phyloP scores from a whole-genome alignment of 35 echinoderm and acorn worm species.

The Hemicentrotus pulcherrimus region DNA sequence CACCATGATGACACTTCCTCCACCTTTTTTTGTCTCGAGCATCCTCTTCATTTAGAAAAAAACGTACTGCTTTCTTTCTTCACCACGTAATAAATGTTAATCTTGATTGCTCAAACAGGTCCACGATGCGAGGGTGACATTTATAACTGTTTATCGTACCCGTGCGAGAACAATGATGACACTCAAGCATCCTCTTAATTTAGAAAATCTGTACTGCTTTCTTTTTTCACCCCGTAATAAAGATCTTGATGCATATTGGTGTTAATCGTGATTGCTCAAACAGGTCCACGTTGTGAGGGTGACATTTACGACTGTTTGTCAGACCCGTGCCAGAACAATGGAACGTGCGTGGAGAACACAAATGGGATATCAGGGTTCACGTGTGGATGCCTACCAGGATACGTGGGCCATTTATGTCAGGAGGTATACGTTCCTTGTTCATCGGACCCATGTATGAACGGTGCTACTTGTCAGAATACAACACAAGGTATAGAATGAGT shows the following conservation, averaged over 20 bases:
- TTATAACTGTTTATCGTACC: conserved; percentile 92
- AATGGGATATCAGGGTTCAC: conserved; percentile 79
- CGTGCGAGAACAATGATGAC: conserved; percentile 84
- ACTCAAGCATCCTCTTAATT: too few species aligned
- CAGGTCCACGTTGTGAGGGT: conserved; percentile 94
- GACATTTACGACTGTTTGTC: conserved; percentile 98
- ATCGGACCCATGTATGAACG: conserved; percentile 86
- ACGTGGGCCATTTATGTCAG: conserved; percentile 75
- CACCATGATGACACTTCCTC: too few species aligned
- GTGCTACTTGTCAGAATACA: conserved; percentile 74
- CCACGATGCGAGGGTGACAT: conserved; percentile 94
- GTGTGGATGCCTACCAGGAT: conserved; percentile 77
- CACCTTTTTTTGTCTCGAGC: too few species aligned
- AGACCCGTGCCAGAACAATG: conserved; percentile 83
- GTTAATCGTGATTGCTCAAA: too few species aligned
- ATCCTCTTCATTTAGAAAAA: background rate
- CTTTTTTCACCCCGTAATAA: too few species aligned
- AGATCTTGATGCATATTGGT: too few species aligned
- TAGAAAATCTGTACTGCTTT: too few species aligned
- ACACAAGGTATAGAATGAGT: conserved; percentile 66
- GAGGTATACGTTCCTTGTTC: conserved; percentile 74
- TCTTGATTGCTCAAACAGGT: conserved; percentile 51
- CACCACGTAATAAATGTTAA: background rate
- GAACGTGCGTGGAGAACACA: conserved; percentile 86
- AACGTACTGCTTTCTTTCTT: background rate